Evolutionary conservation across 2,113 vertebrate species (phyloP).

Genomic region (Numenius arquata): DNA sequence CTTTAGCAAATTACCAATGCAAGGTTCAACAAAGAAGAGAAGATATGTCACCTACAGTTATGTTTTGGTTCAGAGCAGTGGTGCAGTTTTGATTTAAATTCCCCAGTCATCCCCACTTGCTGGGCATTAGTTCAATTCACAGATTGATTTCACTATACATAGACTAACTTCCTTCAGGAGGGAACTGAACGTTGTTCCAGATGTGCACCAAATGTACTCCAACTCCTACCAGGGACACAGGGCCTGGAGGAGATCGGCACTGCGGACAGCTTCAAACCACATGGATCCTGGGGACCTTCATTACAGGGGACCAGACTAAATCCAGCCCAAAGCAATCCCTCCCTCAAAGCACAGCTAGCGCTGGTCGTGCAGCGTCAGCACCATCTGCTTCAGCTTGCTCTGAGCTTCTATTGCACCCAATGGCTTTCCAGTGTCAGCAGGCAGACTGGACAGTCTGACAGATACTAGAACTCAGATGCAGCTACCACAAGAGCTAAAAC

Average conservation of each 20-base stretch:
- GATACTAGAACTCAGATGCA: neutral
- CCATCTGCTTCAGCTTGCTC: neutral
- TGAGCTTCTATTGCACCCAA: neutral
- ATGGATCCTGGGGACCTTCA: neutral
- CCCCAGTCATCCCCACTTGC: neutral
- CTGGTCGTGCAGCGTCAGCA: neutral
- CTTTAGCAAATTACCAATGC: neutral
- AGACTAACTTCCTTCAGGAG: neutral
- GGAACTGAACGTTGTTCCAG: neutral
- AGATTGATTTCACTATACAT: neutral
- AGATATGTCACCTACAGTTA: neutral
- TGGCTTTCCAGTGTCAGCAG: rapidly evolving
- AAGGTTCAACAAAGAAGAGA: neutral
- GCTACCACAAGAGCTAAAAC: neutral
- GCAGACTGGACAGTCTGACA: neutral
- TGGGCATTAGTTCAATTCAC: neutral
- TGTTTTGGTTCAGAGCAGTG: neutral
- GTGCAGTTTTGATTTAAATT: neutral
- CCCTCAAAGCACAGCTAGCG: neutral
- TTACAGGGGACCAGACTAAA: neutral
- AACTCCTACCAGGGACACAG: neutral
- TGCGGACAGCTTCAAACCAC: neutral
- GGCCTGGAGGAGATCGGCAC: neutral
- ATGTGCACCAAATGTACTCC: neutral
- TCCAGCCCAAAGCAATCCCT: neutral